These are phyloP conservation scores for Hypsibius dujardini DNA, from an alignment of 1,140 invertebrate genomes.

Conservation along the genomic window DNA sequence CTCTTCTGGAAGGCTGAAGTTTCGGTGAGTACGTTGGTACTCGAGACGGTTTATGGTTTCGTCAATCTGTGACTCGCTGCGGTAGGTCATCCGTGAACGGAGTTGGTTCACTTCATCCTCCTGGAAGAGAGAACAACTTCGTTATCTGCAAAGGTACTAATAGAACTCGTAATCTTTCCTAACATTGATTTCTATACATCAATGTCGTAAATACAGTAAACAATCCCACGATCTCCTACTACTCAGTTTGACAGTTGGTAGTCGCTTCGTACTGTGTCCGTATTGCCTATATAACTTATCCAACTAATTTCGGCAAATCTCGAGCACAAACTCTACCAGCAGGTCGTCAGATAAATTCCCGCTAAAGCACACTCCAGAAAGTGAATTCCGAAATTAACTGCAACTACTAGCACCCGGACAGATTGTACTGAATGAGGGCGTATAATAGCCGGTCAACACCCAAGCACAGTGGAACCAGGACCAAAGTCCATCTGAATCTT, in stretches of 20 bases:
- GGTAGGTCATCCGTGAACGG: constrained; percentile 19
- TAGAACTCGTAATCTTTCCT: not conserved
- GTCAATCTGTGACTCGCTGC: constrained; percentile 13
- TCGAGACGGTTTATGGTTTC: constrained; percentile 25
- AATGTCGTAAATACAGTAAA: not conserved
- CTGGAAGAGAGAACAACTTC: constrained; percentile 10
- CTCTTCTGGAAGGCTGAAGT: constrained; percentile 31
- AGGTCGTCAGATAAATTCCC: too few species aligned
- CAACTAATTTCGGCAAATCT: too few species aligned
- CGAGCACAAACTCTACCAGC: too few species aligned
- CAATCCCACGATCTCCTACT: constrained; percentile 17
- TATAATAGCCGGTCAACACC: too few species aligned
- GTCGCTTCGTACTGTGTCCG: too few species aligned
- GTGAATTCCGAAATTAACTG: too few species aligned
- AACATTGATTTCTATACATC: not conserved
- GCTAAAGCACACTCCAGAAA: too few species aligned
- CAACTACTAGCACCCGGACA: too few species aligned
- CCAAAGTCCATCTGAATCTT: too few species aligned
- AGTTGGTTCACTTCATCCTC: constrained; percentile 19
- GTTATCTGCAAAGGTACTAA: not conserved
- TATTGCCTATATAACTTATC: too few species aligned
- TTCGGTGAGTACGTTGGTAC: constrained; percentile 28
- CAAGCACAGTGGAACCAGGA: too few species aligned
- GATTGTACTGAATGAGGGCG: too few species aligned
- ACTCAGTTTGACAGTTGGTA: constrained; percentile 26